These are phyloP conservation scores for Polyommatus iphigenia DNA, from an alignment of 2,888 invertebrate genomes.

Conservation along the genomic window DNA sequence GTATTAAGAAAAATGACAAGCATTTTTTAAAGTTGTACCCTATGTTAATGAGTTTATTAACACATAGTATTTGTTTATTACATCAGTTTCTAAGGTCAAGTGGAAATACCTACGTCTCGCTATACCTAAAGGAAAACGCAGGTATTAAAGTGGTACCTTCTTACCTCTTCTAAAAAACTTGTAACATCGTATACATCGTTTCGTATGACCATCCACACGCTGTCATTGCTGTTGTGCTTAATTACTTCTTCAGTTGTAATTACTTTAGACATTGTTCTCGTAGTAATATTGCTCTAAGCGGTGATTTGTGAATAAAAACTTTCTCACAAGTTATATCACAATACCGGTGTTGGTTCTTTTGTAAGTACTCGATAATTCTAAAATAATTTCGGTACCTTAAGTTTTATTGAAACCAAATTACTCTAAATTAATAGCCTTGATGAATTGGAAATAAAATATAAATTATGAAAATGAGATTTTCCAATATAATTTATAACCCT, in stretches of 20 bases:
- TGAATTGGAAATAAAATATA: not conserved
- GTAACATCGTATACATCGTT: slow-evolving; percentile 91
- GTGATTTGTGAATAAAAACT: not conserved
- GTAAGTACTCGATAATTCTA: not conserved
- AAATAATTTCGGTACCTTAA: not conserved
- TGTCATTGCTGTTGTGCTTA: slow-evolving; percentile 73
- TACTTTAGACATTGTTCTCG: slow-evolving; percentile 55
- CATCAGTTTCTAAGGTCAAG: slow-evolving; percentile 33
- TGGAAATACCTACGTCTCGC: not conserved
- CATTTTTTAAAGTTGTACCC: not conserved
- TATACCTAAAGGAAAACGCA: not conserved
- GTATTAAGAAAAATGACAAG: not conserved
- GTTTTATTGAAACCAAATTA: not conserved
- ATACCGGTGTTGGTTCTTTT: not conserved
- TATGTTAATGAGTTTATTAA: not conserved
- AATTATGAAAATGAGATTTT: not conserved
- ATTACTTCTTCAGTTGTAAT: slow-evolving; percentile 83
- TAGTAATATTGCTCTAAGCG: not conserved
- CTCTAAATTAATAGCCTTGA: not conserved
- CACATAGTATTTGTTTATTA: not conserved
- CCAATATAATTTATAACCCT: no score
- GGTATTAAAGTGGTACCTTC: slow-evolving; percentile 32
- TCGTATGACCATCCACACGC: slow-evolving; percentile 87
- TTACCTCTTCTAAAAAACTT: slow-evolving; percentile 87
- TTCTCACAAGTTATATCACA: not conserved